Base-by-base conservation (phyloP, 1,140 invertebrate species). In the Drosophila ficusphila region DNA sequence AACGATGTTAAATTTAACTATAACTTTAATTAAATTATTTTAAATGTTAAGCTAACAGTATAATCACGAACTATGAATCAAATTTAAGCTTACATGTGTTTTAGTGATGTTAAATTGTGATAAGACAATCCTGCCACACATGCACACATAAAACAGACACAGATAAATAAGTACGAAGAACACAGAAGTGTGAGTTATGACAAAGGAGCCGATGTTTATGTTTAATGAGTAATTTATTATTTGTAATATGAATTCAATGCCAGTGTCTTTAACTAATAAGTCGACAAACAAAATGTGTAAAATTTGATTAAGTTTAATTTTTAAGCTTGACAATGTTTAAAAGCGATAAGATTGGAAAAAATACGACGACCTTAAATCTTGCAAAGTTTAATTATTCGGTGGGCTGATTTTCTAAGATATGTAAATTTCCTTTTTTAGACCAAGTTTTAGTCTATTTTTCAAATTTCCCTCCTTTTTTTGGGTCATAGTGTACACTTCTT, bases 1-100 rank as follows among this genome's bases (percentile, higher is more conserved):
- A 57, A 52, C 29, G 41, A 61, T 64, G 51, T 31, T 65, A 82
- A 64, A 41, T 67, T 47, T 60, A 77, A 76, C 25, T 29, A 12
- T 81, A 62, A 65, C 23, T 49, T 73, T 88, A 86, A 86, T 77
- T 86, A 86, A 86, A 86, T 86, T 86, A 86, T 86, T 86, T 73
- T 69, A 54, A 57, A 70, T 61, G 36, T 61, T 86, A 86, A 81
- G 76, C 18, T 38, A 53, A 67, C 23, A 29, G n/a, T 68, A 57
- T 33, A 33, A 23, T 18, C 16, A 67, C 70, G 31, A 60, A 74
- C 25, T 21, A 6, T 44, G 21, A 34, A 56, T 33, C 41, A 8
- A 42, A 29, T 61, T 60, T 62, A 36, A 33, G 11, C 12, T 33
- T 14, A 57, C 34, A 42, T 16, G 38, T 39, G 56, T 62, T 61